Evolutionary conservation across 2,888 invertebrate species (phyloP).

Genomic region (Phortica magna): DNA sequence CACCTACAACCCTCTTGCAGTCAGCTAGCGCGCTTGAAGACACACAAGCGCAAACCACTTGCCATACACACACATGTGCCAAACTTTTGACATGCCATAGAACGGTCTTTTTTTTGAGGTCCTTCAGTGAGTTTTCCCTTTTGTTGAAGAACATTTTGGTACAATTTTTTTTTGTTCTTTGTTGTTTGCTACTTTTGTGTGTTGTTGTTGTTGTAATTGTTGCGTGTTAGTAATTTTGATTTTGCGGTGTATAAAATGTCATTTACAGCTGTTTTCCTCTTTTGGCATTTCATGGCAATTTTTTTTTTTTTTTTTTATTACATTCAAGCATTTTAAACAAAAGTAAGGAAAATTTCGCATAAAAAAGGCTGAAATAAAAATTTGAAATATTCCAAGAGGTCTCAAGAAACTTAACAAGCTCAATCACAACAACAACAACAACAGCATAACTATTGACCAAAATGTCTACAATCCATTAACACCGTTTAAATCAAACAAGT

Average conservation of each 20-base stretch:
- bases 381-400: not conserved
- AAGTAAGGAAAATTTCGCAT: not conserved
- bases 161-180: not conserved
- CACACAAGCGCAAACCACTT: not conserved
- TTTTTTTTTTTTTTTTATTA: not conserved
- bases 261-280: conserved; percentile 63
- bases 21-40: not conserved
- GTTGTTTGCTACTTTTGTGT: too few relatives aligned
- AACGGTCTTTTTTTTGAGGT: not conserved
- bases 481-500: conserved; percentile 26
- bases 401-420: conserved; percentile 2
- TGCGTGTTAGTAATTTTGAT: conserved; percentile 72
- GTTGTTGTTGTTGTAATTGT: conserved; percentile 43
- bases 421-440: conserved; percentile 6
- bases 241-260: conserved; percentile 62
- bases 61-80: not conserved
- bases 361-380: not conserved
- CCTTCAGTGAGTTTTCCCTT: not conserved
- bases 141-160: not conserved
- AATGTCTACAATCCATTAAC: conserved; percentile 30
- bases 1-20: conserved; percentile 12
- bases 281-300: not conserved
- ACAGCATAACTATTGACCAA: not conserved
- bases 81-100: not conserved
- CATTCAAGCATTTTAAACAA: not conserved